These are phyloP conservation scores for Scaptomyza pallida DNA, from an alignment of 1,140 invertebrate genomes.

Conservation along the genomic window DNA sequence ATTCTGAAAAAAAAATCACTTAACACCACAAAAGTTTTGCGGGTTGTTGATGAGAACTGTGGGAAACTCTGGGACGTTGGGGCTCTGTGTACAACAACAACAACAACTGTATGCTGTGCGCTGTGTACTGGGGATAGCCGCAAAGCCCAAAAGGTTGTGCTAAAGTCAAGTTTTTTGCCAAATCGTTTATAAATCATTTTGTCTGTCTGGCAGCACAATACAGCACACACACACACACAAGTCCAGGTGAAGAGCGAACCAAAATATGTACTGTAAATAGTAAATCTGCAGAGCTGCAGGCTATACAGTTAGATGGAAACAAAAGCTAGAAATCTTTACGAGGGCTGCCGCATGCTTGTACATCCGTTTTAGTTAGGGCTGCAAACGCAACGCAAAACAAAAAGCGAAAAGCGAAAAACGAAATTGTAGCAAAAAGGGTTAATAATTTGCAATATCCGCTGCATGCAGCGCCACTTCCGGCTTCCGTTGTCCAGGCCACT, in stretches of 20 bases:
- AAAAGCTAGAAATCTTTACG: constrained; percentile 39
- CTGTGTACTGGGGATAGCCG: constrained; percentile 4
- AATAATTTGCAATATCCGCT: constrained; percentile 79
- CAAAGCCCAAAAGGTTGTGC: constrained; percentile 56
- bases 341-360: constrained; percentile 7
- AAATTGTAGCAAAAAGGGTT: constrained; percentile 63
- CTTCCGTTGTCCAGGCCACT: constrained; percentile 49
- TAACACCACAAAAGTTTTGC: constrained; percentile 67
- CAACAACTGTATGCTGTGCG: constrained; percentile 13
- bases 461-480: constrained; percentile 64
- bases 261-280: constrained; percentile 17
- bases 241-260: constrained; percentile 30
- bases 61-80: background rate
- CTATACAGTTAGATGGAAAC: constrained; percentile 4
- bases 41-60: constrained; percentile 10
- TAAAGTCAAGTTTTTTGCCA: constrained; percentile 64
- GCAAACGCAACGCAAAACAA: constrained; percentile 4
- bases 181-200: constrained; percentile 82
- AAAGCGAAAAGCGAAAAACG: constrained; percentile 28
- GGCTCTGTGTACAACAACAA: no score
- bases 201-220: constrained; percentile 45
- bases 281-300: constrained; percentile 8
- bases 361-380: constrained; percentile 23
- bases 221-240: constrained; percentile 6
- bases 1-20: constrained; percentile 58